Percentiles rank a stretch among this genome's conserved stretches.
Evolutionary conservation across 2,113 vertebrate genomes (phyloP).

Genomic region (Python bivittatus): DNA sequence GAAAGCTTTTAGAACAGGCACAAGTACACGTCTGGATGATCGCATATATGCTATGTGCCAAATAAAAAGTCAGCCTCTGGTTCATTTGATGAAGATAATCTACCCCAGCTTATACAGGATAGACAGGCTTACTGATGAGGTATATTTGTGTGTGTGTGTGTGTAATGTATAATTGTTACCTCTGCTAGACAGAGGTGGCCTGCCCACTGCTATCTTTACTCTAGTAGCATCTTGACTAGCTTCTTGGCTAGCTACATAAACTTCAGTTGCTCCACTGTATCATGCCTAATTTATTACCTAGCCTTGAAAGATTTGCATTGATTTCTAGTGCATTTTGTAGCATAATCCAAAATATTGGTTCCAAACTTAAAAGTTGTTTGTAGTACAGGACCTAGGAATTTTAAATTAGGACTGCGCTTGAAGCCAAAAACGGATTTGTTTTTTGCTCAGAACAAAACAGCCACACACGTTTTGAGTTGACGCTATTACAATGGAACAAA

Average conservation of each 20-base stretch:
- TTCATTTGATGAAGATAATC: conserved; percentile 90
- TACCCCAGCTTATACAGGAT: conserved; percentile 93
- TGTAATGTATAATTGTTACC: background rate
- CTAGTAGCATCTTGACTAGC: background rate
- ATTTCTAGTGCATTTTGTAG: background rate
- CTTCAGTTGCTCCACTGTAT: background rate
- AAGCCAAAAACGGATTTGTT: background rate
- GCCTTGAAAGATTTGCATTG: background rate
- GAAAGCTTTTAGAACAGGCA: conserved; percentile 93
- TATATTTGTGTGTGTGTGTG: conserved; percentile 51
- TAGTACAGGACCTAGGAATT: background rate
- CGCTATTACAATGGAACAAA: background rate
- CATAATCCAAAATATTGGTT: background rate
- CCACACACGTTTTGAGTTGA: background rate
- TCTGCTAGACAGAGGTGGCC: background rate
- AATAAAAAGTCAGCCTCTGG: conserved; percentile 92
- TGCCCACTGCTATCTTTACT: background rate
- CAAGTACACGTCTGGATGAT: conserved; percentile 92
- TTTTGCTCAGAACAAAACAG: background rate
- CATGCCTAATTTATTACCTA: background rate
- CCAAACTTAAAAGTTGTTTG: background rate
- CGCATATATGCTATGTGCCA: conserved; percentile 96
- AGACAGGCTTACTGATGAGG: conserved; percentile 92
- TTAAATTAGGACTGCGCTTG: background rate
- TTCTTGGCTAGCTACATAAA: background rate